phyloP scores from a whole-genome alignment of 2,797 vertebrate species.

The Schizothorax lantsangensis region DNA sequence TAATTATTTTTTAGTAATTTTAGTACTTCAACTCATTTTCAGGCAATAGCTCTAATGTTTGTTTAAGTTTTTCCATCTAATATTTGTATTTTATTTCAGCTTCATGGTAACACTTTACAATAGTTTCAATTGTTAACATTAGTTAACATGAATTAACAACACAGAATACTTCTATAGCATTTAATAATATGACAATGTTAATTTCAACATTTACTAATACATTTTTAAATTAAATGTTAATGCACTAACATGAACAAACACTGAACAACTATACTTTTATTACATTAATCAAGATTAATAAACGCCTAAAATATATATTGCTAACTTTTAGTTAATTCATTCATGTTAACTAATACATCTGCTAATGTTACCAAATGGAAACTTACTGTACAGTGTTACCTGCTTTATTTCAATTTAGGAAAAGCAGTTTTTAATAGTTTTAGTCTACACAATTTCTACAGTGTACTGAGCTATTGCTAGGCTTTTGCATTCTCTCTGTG shows the following conservation, averaged over 20 bases:
- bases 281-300: not conserved
- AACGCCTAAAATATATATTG: not conserved
- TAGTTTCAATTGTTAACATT: not conserved
- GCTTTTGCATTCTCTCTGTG: not conserved
- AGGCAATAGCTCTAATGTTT: not conserved
- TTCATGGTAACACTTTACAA: not conserved
- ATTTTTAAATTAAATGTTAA: not conserved
- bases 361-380: not conserved
- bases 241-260: not conserved
- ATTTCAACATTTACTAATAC: not conserved
- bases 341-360: not conserved
- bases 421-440: not conserved
- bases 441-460: not conserved
- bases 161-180: not conserved
- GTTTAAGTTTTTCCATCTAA: not conserved
- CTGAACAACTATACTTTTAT: not conserved
- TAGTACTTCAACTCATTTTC: not conserved
- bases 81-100: not conserved
- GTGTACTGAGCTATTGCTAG: not conserved
- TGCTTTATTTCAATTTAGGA: not conserved
- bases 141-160: not conserved
- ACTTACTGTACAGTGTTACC: not conserved
- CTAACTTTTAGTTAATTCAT: not conserved
- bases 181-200: not conserved
- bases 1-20: not conserved